Evolutionary conservation across 92 coral and sea anemone species (phyloP).

Genomic region (Actinostola sp.): DNA sequence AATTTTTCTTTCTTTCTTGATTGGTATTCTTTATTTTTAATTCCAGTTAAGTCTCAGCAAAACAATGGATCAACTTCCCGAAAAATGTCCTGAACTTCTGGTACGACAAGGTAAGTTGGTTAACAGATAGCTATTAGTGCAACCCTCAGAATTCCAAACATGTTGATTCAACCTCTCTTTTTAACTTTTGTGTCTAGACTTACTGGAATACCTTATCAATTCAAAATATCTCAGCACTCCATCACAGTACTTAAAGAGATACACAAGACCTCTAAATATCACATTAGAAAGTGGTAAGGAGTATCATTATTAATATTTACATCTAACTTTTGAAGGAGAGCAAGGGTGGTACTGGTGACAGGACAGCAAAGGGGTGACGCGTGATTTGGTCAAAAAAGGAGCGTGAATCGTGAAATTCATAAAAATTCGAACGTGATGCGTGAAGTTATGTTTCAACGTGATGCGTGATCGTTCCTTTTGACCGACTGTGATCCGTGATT

Average conservation of each 20-base stretch:
- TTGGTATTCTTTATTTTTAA: not conserved
- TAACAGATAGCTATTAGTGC: not conserved
- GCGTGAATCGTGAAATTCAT: no score
- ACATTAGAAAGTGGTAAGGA: conserved; percentile 91
- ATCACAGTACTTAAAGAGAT: conserved; percentile 75
- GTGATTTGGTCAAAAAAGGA: no score
- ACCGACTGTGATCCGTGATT: no score
- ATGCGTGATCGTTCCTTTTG: no score
- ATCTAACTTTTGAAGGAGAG: not conserved
- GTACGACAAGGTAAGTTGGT: conserved; percentile 94
- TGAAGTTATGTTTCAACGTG: no score
- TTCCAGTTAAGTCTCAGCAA: conserved; percentile 81
- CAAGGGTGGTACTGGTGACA: no score
- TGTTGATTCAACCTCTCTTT: not conserved
- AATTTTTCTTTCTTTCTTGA: not conserved
- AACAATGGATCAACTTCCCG: conserved; percentile 92
- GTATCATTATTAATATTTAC: not conserved
- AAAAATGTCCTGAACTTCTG: conserved; percentile 90
- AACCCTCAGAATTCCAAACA: not conserved
- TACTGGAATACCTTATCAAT: conserved; percentile 81
- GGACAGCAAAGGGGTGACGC: no score
- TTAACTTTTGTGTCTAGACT: conserved; percentile 49
- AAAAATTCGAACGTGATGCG: no score
- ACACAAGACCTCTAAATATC: conserved; percentile 82
- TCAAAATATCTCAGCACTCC: conserved; percentile 93